Evolutionary conservation across 23 tunicate species (phyloP).

Genomic region (Corella eumyota): DNA sequence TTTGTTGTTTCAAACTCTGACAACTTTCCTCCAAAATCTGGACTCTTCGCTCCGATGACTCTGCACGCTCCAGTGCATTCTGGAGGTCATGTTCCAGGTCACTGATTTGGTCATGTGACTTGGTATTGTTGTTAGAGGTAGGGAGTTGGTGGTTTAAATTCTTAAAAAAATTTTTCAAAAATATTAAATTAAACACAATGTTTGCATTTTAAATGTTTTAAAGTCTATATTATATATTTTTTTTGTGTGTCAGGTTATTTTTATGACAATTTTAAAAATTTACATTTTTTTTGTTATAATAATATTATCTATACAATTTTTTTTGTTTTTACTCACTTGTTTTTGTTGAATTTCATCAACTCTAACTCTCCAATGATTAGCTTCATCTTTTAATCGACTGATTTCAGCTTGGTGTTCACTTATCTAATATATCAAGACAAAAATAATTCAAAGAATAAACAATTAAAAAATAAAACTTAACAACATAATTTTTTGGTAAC

Average conservation of each 20-base stretch:
- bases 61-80: conserved; percentile 44
- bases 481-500: not conserved
- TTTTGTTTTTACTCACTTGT: too few species aligned
- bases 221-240: too few species aligned
- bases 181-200: too few species aligned
- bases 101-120: too few species aligned
- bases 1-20: conserved; percentile 63
- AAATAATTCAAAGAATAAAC: not conserved
- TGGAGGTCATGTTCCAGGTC: conserved; percentile 50
- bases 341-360: too few species aligned
- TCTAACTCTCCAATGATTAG: conserved; percentile 74
- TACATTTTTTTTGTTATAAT: too few species aligned
- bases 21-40: conserved; percentile 36
- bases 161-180: not conserved
- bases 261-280: too few species aligned
- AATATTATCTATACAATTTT: too few species aligned
- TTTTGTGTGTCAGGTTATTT: too few species aligned
- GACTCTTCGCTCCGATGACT: conserved; percentile 24
- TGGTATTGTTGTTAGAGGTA: conserved; percentile 6
- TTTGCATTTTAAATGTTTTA: too few species aligned
- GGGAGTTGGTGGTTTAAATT: not conserved
- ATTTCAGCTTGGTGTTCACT: conserved; percentile 41
- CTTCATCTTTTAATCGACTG: conserved; percentile 39
- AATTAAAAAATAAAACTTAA: not conserved
- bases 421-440: conserved; percentile 17